Evolutionary conservation across 1,140 invertebrate genomes (phyloP), one percentile per base, ranked within the genome.

Genomic region (Tenebrio molitor): DNA sequence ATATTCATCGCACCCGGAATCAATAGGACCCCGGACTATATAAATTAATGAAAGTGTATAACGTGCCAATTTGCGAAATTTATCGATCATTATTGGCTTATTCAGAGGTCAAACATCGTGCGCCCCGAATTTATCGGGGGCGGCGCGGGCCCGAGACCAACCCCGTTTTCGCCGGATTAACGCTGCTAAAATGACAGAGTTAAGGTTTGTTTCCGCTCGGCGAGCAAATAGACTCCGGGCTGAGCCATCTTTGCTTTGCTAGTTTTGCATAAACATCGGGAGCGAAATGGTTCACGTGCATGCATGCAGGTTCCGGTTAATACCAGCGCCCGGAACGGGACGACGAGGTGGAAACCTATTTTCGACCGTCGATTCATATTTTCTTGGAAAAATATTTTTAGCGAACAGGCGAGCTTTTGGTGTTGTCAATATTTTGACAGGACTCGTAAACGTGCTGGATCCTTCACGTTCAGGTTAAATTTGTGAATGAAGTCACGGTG

Each of bases 31-130:
- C 50, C 10, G 12, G 15, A 23, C 23, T 58, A 14, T 25, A 29
- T 29, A 29, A 25, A 29, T 29, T 58, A 33, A 33, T 29, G 50
- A 33, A 58, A 58, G 23, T 25, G 15, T 58, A 58, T 58, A 29
- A 58, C 23, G 50, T 8, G 19, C 50, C 50, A 58, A 58, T 58
- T 33, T 58, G 14, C 23, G 50, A 58, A 58, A 58, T 25, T 29
- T 58, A 29, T 58, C 50, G 23, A 58, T 58, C 29, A 58, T 29
- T 58, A 58, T 15, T 29, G 50, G 50, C 50, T 58, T 58, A 58
- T 58, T 29, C 21, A 29, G 15, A 33, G 23, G 23, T 58, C 50
- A 58, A 29, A 25, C 19, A 12, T 41, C 1, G 16, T 46, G 10
- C 25, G 10, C 23, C 21, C 10, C 3, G 5, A 58, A 29, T 58